These are phyloP conservation scores for Pipistrellus pipistrellus DNA, from an alignment of 2,797 vertebrate species.

Conservation along the genomic window DNA sequence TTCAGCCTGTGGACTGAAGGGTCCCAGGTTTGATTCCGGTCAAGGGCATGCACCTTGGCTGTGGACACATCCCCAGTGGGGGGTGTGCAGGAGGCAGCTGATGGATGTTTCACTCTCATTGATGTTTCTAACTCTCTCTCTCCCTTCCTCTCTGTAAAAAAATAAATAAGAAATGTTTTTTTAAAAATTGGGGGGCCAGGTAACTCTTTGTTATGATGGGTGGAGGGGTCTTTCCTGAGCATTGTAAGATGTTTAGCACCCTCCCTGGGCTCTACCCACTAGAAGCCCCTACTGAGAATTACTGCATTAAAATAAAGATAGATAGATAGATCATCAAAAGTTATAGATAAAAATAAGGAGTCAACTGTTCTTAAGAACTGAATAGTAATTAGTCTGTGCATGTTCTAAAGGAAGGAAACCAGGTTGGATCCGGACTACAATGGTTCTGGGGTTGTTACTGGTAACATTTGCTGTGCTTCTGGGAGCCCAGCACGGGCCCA, in stretches of 20 bases:
- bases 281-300: neutral
- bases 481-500: neutral
- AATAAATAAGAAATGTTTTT: too few species aligned
- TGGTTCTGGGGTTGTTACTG: neutral
- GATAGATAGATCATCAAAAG: neutral
- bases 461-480: neutral
- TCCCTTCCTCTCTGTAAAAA: too few species aligned
- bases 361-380: neutral
- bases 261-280: neutral
- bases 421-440: accelerated
- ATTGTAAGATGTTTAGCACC: neutral
- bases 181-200: neutral
- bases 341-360: neutral
- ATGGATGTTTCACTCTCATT: too few species aligned
- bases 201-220: neutral
- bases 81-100: too few species aligned
- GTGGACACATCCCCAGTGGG: too few species aligned
- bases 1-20: too few species aligned
- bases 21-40: too few species aligned
- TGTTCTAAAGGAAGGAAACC: neutral
- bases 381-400: neutral
- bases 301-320: neutral
- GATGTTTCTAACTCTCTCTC: too few species aligned
- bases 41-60: too few species aligned
- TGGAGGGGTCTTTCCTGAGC: accelerated